Base-by-base conservation (phyloP, 2,113 vertebrate genomes). In the Epinephelus lanceolatus region DNA sequence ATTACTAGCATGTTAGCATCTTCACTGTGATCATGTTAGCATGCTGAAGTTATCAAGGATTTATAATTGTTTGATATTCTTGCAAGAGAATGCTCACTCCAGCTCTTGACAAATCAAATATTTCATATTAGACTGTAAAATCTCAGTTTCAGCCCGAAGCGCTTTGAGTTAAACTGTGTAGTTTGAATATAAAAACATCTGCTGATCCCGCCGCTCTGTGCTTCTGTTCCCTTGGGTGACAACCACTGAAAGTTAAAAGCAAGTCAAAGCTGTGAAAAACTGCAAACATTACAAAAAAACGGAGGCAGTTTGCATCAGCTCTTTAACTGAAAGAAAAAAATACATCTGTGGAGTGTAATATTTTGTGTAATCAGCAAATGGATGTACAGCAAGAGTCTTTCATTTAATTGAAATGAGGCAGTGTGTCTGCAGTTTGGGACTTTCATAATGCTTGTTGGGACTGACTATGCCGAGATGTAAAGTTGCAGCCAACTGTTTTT, bases 301-400 rank as follows among this genome's bases (percentile, higher is more conserved):
- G 19, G 14, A 76, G 37, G 62, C n/a, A 56, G 61, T 82, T 87
- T 87, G 68, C 80, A 80, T 90, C 80, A 84, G 70, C 72, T 51
- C 23, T 73, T 33, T 9, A 13, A 61, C 62, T 9, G 33, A 57
- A 27, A 47, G 9, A 51, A 6, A 74, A 25, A 57, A n/a, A 78
- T 19, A 18, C 1, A 61, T 18, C 14, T 3, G 49, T 57, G 27
- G 30, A 66, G n/a, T 13, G 19, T 53, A 71, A 70, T 47, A 52
- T 61, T 19, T 83, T 72, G 63, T 80, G 57, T 70, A 72, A 83
- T 87, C 73, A 84, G 76, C 74, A 80, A 87, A 73, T 81, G 45
- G 73, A 27, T 76, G 61, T 70, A 53, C 45, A 49, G 76, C 21
- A 40, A 53, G 27, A 47, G 27, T 8, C 9, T 13, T 81, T 66